Evolutionary conservation across 2,888 invertebrate species (phyloP), one percentile per base, ranked within the genome.

Genomic region (Chloroclystis v-ata): DNA sequence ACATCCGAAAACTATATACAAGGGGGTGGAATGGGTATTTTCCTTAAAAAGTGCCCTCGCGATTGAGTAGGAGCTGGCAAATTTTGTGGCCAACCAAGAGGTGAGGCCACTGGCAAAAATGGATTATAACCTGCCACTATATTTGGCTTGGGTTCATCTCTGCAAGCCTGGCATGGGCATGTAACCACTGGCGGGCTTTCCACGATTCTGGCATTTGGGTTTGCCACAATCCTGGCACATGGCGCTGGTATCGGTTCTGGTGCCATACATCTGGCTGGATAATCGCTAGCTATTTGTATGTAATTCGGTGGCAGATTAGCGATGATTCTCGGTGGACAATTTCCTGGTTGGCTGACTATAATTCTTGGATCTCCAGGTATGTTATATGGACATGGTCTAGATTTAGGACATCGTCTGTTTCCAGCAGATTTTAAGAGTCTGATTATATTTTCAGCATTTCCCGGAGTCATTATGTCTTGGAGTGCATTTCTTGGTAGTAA

Each of bases 21-120:
- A 2, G 76, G 78, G 1, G 78, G 78, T 0, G 76, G 73, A 29
- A 79, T 75, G 1, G 76, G 74, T 35, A 78, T 73, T 56, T 78
- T 81, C 39, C 75, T 69, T 35, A 79, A 61, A 49, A 69, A 78
- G 10, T 77, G 72, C 9, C 71, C 71, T 28, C 69, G 68, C 0
- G 69, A 61, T 33, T 72, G 65, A 0, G 57, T 63, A 0, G 66
- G 63, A 1, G 75, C 69, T 0, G 78, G 75, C 9, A 76, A 63
- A 1, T 59, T 59, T 0, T 68, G 62, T 0, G 64, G 50, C 43
- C n/a, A n/a, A n/a, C n/a, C 63, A 57, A 0, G 30, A 0, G 4
- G 72, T 67, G 1, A 76, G 0, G 75, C 71, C 0, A 64, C 57
- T 9, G 76, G 76, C 49, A 76, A 35, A 37, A 65, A 75, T 0